Evolutionary conservation across 1,140 invertebrate genomes (phyloP).

Genomic region (Aphidius gifuensis): DNA sequence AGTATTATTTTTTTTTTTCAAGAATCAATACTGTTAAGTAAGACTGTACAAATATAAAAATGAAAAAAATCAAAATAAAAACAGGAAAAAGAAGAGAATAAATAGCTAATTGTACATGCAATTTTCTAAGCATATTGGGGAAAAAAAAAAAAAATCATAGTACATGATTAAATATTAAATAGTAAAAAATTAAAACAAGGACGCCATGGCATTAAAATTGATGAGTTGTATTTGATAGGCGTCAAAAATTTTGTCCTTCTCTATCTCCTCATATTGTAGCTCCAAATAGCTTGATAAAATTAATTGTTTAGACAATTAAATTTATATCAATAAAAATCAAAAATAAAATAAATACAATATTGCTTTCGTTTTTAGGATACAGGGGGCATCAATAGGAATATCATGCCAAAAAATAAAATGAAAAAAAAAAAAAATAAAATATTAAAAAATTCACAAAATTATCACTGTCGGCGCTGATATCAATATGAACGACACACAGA

Average conservation of each 20-base stretch:
- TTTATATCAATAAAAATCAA: not conserved
- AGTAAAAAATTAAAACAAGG: not conserved
- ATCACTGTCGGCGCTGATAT: slow-evolving; percentile 70
- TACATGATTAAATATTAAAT: not conserved
- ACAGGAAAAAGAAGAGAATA: not conserved
- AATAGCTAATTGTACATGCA: too few relatives aligned
- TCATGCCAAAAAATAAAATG: too few relatives aligned
- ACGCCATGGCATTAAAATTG: slow-evolving; percentile 8
- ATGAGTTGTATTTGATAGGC: too few relatives aligned
- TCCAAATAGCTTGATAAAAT: not conserved
- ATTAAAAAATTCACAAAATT: slow-evolving; percentile 67
- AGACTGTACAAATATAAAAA: too few relatives aligned
- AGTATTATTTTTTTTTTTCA: too few relatives aligned
- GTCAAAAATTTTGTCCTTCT: too few relatives aligned
- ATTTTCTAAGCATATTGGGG: too few relatives aligned
- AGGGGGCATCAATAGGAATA: slow-evolving; percentile 64
- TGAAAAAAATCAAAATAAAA: not conserved
- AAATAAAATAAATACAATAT: slow-evolving; percentile 21
- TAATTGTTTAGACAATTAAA: not conserved
- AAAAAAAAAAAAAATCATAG: not conserved
- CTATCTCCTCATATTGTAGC: not conserved
- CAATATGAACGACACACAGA: slow-evolving; percentile 57
- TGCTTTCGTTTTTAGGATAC: slow-evolving; percentile 62
- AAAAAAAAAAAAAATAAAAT: not conserved
- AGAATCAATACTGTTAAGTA: too few relatives aligned